These are phyloP conservation scores for Fulica atra DNA, from an alignment of 2,113 vertebrate genomes.

Conservation along the genomic window DNA sequence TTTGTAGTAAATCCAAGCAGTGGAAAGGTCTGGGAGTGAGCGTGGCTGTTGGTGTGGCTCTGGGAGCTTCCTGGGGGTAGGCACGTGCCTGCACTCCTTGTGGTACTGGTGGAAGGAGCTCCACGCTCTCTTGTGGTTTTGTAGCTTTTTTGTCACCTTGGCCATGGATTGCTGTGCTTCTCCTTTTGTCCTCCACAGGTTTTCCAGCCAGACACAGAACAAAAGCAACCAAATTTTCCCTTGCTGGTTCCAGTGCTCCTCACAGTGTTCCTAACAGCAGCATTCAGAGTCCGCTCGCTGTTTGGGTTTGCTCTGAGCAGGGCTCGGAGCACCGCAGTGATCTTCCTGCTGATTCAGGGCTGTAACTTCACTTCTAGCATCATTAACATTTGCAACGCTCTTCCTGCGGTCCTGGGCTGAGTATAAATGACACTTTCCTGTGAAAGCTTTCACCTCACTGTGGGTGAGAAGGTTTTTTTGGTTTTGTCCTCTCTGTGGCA, in stretches of 20 bases:
- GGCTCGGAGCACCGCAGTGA: background rate
- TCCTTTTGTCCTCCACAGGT: background rate
- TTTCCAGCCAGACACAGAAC: background rate
- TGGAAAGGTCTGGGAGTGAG: background rate
- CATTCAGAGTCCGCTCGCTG: accelerated
- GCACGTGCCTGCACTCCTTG: accelerated
- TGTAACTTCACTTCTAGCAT: background rate
- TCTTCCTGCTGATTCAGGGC: background rate
- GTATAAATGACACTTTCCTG: background rate
- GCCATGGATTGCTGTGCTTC: background rate
- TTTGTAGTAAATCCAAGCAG: background rate
- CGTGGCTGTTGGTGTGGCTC: background rate
- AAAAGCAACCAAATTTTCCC: background rate
- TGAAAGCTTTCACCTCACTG: background rate
- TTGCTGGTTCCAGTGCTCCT: background rate
- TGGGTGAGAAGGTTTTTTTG: background rate
- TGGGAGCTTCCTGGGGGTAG: background rate
- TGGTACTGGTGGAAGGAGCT: background rate
- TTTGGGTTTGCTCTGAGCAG: background rate
- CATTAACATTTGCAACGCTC: accelerated
- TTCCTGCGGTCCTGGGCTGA: background rate
- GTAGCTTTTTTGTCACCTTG: background rate
- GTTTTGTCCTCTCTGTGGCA: background rate
- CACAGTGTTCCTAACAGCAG: background rate
- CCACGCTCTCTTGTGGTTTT: background rate